phyloP scores from a whole-genome alignment of 2,888 invertebrate species.

The Gymnosoma rotundatum region DNA sequence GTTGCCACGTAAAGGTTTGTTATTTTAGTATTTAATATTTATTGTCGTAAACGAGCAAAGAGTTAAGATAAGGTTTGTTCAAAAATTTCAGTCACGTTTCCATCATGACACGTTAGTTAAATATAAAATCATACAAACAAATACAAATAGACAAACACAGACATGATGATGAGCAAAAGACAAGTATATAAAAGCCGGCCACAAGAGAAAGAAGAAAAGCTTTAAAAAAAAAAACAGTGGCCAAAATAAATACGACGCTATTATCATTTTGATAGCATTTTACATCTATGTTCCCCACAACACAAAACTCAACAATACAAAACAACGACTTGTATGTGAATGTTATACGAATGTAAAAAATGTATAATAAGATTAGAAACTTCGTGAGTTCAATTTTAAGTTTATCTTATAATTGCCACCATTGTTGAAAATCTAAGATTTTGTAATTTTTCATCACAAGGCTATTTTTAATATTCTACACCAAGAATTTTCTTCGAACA shows the following conservation, averaged over 20 bases:
- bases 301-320: not conserved
- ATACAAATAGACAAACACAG: conserved; percentile 50
- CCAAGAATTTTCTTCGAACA: no score
- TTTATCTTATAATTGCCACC: no score
- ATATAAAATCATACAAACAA: conserved; percentile 60
- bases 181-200: not conserved
- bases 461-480: no score
- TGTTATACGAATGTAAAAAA: not conserved
- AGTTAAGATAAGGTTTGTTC: conserved; percentile 65
- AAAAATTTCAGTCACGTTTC: conserved; percentile 61
- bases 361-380: no score
- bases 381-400: no score
- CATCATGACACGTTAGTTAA: conserved; percentile 66
- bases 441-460: not conserved
- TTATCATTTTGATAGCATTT: conserved; percentile 52
- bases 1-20: conserved; percentile 33
- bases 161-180: not conserved
- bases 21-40: conserved; percentile 52
- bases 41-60: conserved; percentile 58
- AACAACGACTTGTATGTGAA: not conserved
- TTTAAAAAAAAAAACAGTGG: not conserved
- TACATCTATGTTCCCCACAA: not conserved
- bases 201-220: not conserved
- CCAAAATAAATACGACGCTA: conserved; percentile 54
- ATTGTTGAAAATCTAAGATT: no score